These are phyloP conservation scores for Gymnorhina tibicen DNA, from an alignment of 2,113 vertebrate species.

Conservation along the genomic window DNA sequence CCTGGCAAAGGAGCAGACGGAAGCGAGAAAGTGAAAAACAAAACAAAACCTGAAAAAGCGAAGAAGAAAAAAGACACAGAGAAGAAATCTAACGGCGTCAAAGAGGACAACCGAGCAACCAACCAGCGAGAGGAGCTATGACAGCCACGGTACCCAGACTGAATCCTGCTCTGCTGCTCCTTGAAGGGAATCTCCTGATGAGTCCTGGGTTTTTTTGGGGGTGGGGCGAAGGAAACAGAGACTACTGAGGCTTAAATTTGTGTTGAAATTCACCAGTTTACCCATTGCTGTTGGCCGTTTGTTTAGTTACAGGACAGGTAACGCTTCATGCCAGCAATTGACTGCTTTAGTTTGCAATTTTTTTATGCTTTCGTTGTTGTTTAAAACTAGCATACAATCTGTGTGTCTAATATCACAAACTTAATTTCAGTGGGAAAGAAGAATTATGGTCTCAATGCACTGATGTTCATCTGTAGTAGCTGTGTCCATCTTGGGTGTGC, in stretches of 20 bases:
- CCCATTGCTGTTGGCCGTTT: not conserved
- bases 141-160: not conserved
- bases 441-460: not conserved
- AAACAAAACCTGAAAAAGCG: constrained; percentile 76
- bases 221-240: not conserved
- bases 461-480: not conserved
- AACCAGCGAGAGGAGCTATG: constrained; percentile 81
- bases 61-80: constrained; percentile 76
- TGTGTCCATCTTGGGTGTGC: not conserved
- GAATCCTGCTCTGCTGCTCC: not conserved
- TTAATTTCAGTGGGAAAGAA: not conserved
- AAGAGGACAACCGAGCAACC: constrained; percentile 76
- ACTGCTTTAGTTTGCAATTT: not conserved
- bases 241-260: not conserved
- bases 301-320: not conserved
- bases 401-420: not conserved
- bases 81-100: constrained; percentile 27
- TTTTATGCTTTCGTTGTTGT: not conserved
- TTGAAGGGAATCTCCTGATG: not conserved
- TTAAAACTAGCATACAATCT: not conserved
- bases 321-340: not conserved
- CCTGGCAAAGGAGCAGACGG: constrained; percentile 82
- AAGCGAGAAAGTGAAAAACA: constrained; percentile 71
- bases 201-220: not conserved
- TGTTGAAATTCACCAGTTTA: constrained; percentile 10